Conservation (phyloP, 2,888 invertebrate genomes). For the Sphecodes monilicornis region DNA sequence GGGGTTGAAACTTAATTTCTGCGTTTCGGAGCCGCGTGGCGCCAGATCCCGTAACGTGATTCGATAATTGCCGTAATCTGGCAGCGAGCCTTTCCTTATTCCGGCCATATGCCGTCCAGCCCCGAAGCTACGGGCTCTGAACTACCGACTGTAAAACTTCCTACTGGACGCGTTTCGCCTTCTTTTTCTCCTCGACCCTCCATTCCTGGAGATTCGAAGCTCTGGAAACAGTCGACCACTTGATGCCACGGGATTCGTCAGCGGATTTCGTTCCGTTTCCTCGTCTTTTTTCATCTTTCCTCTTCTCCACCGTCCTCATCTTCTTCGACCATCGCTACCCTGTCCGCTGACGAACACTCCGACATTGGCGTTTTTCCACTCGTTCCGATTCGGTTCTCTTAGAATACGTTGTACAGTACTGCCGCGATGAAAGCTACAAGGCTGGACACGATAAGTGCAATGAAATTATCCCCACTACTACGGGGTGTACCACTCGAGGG, state of each 20-base stretch:
- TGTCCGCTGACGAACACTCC: not conserved
- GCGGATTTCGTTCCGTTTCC: constrained; percentile 12
- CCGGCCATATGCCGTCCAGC: constrained; percentile 75
- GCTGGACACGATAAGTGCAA: no score
- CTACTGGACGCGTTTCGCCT: constrained; percentile 61
- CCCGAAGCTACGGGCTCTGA: constrained; percentile 71
- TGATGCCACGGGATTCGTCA: constrained; percentile 9
- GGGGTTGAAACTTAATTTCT: constrained; percentile 42
- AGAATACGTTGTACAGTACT: no score
- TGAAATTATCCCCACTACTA: no score
- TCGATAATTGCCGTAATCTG: constrained; percentile 80
- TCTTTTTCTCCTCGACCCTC: constrained; percentile 39
- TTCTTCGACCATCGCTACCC: not conserved
- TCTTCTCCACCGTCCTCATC: not conserved
- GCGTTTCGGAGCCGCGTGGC: constrained; percentile 48
- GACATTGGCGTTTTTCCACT: not conserved
- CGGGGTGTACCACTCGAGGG: no score
- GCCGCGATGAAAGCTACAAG: no score
- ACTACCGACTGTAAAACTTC: constrained; percentile 77
- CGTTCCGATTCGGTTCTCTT: not conserved
- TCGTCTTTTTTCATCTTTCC: not conserved
- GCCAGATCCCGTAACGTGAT: constrained; percentile 70
- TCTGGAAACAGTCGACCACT: constrained; percentile 26
- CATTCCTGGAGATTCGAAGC: constrained; percentile 29
- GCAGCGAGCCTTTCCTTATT: constrained; percentile 74